Percentiles rank a stretch among this genome's conserved stretches.
These are phyloP conservation scores for Corydoras sp. DNA, from an alignment of 2,113 vertebrate genomes.

Conservation along the genomic window DNA sequence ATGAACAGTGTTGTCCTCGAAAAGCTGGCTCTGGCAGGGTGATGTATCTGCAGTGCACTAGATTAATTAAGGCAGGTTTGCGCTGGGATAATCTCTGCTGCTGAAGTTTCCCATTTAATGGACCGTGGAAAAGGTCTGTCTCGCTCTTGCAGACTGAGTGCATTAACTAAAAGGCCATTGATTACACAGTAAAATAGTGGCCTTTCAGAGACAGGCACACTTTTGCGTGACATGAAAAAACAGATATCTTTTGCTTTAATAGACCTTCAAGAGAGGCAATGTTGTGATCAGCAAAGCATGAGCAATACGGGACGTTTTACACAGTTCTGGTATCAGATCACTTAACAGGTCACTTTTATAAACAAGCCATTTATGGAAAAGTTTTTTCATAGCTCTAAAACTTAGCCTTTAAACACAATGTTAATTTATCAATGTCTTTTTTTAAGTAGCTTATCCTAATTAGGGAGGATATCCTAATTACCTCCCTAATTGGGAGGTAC, in stretches of 20 bases:
- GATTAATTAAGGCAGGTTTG: conserved; percentile 40
- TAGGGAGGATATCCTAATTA: too few species aligned
- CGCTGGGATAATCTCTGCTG: conserved; percentile 29
- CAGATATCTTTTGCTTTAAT: conserved; percentile 31
- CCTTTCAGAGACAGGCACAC: conserved; percentile 36
- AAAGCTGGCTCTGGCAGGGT: conserved; percentile 24
- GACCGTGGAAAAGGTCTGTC: conserved; percentile 35
- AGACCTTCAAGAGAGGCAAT: conserved; percentile 23
- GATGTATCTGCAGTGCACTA: conserved; percentile 24
- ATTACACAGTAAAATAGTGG: conserved; percentile 37
- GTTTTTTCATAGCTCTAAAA: conserved; percentile 25
- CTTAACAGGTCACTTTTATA: conserved; percentile 26
- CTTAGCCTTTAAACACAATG: not conserved
- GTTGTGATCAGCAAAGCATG: conserved; percentile 20
- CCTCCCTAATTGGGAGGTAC: too few species aligned
- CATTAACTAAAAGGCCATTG: conserved; percentile 42
- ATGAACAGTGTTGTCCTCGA: conserved; percentile 29
- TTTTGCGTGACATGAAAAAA: conserved; percentile 29
- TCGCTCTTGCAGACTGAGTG: conserved; percentile 29
- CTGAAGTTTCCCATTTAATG: conserved; percentile 38
- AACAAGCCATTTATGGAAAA: conserved; percentile 8
- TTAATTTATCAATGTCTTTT: too few species aligned
- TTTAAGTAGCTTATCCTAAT: too few species aligned
- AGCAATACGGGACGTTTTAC: conserved; percentile 21
- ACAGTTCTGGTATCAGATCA: conserved; percentile 31